These are phyloP conservation scores for Grammatotria lemairii DNA, from an alignment of 2,113 vertebrate species.

Conservation along the genomic window DNA sequence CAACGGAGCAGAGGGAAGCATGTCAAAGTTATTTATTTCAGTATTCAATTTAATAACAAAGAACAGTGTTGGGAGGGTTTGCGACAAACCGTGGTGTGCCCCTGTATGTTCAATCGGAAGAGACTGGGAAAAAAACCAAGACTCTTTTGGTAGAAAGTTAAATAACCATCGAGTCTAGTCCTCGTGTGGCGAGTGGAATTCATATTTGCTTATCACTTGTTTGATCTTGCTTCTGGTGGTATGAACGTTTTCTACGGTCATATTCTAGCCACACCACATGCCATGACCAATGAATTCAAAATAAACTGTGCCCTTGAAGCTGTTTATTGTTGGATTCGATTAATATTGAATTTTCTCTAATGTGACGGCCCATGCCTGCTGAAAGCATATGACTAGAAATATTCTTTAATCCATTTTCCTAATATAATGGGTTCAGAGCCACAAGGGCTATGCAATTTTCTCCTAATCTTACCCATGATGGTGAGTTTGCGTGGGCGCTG, in stretches of 20 bases:
- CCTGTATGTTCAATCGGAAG: not conserved
- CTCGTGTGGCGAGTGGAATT: not conserved
- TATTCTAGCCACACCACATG: not conserved
- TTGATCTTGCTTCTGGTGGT: not conserved
- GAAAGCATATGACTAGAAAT: not conserved
- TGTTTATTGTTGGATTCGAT: not conserved
- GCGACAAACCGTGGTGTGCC: not conserved
- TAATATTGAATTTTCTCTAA: slow-evolving; percentile 20
- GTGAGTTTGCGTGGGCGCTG: slow-evolving; percentile 95
- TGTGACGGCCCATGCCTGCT: not conserved
- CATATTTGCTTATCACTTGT: not conserved
- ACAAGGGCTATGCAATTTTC: not conserved
- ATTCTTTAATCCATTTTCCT: slow-evolving; percentile 4
- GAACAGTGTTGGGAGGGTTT: not conserved
- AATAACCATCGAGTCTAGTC: not conserved
- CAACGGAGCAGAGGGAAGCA: not conserved
- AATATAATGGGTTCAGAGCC: not conserved
- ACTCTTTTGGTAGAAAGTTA: not conserved
- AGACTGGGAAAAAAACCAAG: not conserved
- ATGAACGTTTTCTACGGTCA: not conserved
- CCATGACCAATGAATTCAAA: not conserved
- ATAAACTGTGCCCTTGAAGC: not conserved
- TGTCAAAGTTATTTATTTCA: slow-evolving; percentile 16
- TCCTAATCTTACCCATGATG: slow-evolving; percentile 85
- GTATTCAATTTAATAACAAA: not conserved